Evolutionary conservation across 2,888 invertebrate genomes (phyloP), one percentile per base, ranked within the genome.

Genomic region (Thymelicus lineola): DNA sequence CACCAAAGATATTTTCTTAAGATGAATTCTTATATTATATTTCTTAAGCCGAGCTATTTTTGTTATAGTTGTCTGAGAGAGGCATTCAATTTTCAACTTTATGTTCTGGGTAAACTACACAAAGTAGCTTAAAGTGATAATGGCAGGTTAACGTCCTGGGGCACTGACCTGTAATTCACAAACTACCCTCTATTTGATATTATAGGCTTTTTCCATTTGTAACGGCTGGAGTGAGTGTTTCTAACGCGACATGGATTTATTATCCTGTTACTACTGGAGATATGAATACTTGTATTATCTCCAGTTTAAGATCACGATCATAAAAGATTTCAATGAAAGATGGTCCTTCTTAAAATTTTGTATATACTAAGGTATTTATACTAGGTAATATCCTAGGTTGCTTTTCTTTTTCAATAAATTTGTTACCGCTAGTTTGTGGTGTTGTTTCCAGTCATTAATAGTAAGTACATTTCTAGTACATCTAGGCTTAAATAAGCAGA

Each of bases 101-200:
- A 76, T 70, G 42, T 17, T 20, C 12, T 15, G 15, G 48, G 46
- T 46, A 55, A 35, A 71, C 9, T 66, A 55, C 68, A 53, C 72
- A 76, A 72, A 76, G 73, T 78, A 42, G 64, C 53, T n/a, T 61
- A 57, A n/a, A 61, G 48, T 59, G 57, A 42, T 66, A 63, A 64
- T 60, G 63, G 71, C 80, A 85, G 87, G 85, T 85, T 81, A 85
- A 82, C 77, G 83, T 71, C 73, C 81, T 81, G 74, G 86, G 86
- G 86, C 86, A 82, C 79, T 79, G 86, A 80, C 85, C 87, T 80
- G 84, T 85, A 85, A 87, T 85, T 89, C 86, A 86, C 79, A 77
- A 87, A 86, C 86, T 84, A 86, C 85, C 86, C 87, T 76, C 79
- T 70, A 79, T 84, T 81, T 82, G 75, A 77, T 79, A 60, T 78